Base-by-base conservation (phyloP, 2,888 invertebrate species). In the Margaritifera margaritifera region DNA sequence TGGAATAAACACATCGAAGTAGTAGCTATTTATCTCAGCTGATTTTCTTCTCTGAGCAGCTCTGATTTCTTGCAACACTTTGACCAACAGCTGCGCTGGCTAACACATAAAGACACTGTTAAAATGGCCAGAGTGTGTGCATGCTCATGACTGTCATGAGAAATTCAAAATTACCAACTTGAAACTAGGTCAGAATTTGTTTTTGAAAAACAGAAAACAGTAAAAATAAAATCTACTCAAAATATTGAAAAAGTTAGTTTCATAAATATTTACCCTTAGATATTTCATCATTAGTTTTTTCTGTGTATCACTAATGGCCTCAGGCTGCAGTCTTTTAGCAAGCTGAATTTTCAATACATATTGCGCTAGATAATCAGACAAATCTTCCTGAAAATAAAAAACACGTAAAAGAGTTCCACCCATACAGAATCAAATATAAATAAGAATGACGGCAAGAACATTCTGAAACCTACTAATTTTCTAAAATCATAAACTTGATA, bases 351-450 rank as follows among this genome's bases (percentile, higher is more conserved):
- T 77, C 62, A 81, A 63, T 4, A 80, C 75, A 61, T 80, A 77
- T 54, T 79, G 75, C 8, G 84, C 77, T 50, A 86, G 77, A 64
- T 78, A 79, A 68, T 86, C 85, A 8, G 81, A 80, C 53, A 86
- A 63, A 72, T 86, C 85, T 42, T 69, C 82, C 85, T 86, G 71
- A 25, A 73, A 78, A 51, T 42, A 11, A 57, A 27, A 22, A 19
- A 19, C 6, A 57, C 19, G 24, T 2, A n/a, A 20, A 57, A 18
- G 25, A 15, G 18, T 56, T 25, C 25, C 15, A 15, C 15, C 18
- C 25, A 56, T 15, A 24, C 0, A 20, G 24, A 5, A 25, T 19
- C 18, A 57, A 25, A 25, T 57, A n/a, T 19, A n/a, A 60, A 42
- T 22, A n/a, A 60, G 20, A 50, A 50, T 42, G 11, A 8, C 42